Conservation (phyloP, 2,113 vertebrate species). For the Prionailurus bengalensis region DNA sequence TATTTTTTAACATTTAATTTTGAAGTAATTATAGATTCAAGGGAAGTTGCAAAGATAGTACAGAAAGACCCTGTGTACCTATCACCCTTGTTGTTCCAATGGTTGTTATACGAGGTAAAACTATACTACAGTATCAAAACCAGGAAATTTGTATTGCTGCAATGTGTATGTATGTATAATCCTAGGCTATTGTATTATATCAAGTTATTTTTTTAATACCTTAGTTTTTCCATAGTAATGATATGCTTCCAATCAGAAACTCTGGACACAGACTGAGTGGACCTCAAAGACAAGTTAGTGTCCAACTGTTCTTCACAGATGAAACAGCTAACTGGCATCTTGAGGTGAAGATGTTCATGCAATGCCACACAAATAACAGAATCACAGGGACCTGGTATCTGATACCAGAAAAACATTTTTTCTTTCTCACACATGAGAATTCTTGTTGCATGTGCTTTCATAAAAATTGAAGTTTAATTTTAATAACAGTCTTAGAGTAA, state of each 20-base stretch:
- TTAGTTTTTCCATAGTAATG: neutral
- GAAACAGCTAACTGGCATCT: neutral
- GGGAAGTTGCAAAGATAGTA: neutral
- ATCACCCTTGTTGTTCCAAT: neutral
- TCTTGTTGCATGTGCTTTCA: constrained; percentile 12
- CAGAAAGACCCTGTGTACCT: neutral
- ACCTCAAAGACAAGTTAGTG: neutral
- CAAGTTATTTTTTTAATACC: constrained; percentile 49
- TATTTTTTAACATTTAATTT: neutral
- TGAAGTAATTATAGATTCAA: constrained; percentile 6
- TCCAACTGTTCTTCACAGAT: neutral
- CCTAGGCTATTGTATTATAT: neutral
- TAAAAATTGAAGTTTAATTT: constrained; percentile 35
- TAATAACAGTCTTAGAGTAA: constrained; percentile 48
- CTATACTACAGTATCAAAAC: neutral
- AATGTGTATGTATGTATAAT: neutral
- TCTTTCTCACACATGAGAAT: neutral
- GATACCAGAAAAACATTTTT: neutral
- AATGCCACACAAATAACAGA: neutral
- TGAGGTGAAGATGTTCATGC: neutral
- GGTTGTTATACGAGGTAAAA: neutral
- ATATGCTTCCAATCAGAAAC: neutral
- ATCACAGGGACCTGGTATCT: neutral
- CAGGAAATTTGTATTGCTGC: constrained; percentile 9
- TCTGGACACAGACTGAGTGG: neutral